Percentiles rank a stretch among this genome's conserved stretches.
Evolutionary conservation across 2,888 invertebrate species (phyloP).

Genomic region (Pecten maximus): DNA sequence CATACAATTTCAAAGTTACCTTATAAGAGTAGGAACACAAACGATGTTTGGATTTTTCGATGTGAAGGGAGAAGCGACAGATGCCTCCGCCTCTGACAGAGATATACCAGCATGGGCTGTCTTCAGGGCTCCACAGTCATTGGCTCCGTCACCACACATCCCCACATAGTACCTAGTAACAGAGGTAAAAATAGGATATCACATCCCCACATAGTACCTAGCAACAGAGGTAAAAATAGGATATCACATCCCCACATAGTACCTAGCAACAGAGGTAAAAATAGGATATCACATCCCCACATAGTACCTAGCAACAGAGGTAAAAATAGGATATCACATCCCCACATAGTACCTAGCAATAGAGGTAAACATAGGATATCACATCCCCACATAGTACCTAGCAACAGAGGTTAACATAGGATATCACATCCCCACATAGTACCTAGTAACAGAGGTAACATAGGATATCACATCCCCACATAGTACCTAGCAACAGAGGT

Average conservation of each 20-base stretch:
- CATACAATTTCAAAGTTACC: constrained; percentile 76
- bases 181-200: neutral
- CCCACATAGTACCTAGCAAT: no score
- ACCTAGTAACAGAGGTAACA: no score
- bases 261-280: constrained; percentile 65
- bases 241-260: constrained; percentile 91
- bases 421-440: no score
- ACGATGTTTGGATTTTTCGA: constrained; percentile 92
- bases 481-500: no score
- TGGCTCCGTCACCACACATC: constrained; percentile 99
- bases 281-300: no score
- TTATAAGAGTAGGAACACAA: constrained; percentile 91
- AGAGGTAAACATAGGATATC: no score
- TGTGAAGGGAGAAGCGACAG: constrained; percentile 97
- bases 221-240: neutral
- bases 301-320: no score
- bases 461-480: no score
- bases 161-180: constrained; percentile 85
- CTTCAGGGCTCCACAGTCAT: constrained; percentile 96
- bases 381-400: no score
- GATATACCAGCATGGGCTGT: constrained; percentile 96
- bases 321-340: no score
- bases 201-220: no score
- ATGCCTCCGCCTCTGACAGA: constrained; percentile 94
- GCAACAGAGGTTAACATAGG: no score